Conservation (phyloP, 2,888 invertebrate species). For the Helicoverpa assulta region DNA sequence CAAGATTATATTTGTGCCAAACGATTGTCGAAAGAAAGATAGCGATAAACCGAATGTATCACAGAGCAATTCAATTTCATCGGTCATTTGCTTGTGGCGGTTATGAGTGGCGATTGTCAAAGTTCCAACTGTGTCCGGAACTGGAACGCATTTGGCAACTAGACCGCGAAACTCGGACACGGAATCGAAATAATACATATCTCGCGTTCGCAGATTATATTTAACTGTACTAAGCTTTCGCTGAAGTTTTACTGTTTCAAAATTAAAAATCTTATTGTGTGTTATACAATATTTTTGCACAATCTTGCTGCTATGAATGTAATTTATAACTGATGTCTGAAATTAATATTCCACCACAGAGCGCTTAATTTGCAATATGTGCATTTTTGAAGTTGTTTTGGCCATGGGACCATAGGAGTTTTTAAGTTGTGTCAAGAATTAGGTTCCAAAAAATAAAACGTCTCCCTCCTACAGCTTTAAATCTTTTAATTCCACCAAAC, state of each 20-base stretch:
- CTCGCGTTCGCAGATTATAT: constrained; percentile 41
- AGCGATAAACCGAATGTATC: constrained; percentile 30
- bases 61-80: constrained; percentile 60
- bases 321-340: no score
- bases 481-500: constrained; percentile 20
- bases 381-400: neutral
- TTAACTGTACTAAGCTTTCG: constrained; percentile 35
- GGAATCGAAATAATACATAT: constrained; percentile 51
- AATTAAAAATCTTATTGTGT: neutral
- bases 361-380: no score
- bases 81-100: constrained; percentile 56
- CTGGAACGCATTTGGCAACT: constrained; percentile 66
- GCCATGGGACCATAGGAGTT: neutral
- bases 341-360: no score
- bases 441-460: neutral
- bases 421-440: neutral
- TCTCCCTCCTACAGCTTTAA: neutral
- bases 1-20: neutral
- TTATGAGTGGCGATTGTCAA: constrained; percentile 61
- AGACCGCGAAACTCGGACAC: constrained; percentile 52
- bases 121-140: constrained; percentile 61
- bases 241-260: constrained; percentile 3
- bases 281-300: neutral
- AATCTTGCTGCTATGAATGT: neutral
- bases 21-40: constrained; percentile 8